A percentile compares a stretch with the other conserved stretches of the same genome.
Evolutionary conservation across 2,797 vertebrate genomes (phyloP).

Genomic region (Hydrolagus colliei): DNA sequence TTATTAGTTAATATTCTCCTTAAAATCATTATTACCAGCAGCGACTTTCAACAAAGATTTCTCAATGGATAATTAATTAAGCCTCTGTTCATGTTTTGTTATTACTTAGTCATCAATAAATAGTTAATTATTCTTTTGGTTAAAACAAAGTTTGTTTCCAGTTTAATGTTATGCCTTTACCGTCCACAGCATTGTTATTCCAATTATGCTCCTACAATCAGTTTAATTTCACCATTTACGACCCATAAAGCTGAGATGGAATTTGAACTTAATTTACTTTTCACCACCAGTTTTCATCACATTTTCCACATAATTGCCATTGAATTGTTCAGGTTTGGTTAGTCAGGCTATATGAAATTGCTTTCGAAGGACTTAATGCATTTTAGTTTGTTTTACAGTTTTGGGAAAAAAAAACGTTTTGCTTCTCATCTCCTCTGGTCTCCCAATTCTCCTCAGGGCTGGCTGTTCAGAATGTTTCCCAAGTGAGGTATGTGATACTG

Average conservation of each 20-base stretch:
- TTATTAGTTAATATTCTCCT: too few relatives aligned
- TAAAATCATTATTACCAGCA: too few relatives aligned
- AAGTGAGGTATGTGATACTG: neutral
- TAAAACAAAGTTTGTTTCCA: neutral
- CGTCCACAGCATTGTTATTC: neutral
- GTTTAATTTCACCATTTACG: neutral
- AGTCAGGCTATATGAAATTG: slow-evolving; percentile 18
- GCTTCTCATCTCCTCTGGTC: neutral
- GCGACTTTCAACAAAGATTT: too few relatives aligned
- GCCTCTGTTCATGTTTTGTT: too few relatives aligned
- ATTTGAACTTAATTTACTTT: neutral
- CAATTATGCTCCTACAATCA: neutral
- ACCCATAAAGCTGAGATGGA: neutral
- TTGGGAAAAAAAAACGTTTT: neutral
- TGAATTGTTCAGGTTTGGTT: slow-evolving; percentile 1
- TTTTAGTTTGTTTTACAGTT: neutral
- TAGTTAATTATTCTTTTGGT: too few relatives aligned
- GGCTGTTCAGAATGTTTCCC: neutral
- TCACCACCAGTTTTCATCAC: neutral
- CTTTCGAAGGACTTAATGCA: neutral
- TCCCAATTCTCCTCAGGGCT: neutral
- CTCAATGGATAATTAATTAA: too few relatives aligned
- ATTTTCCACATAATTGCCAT: neutral
- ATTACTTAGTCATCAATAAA: too few relatives aligned
- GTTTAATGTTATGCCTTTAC: neutral